phyloP scores from a whole-genome alignment of 30 jellyfish, hydroid and myxozoan genomes.

The Mastigias papua region DNA sequence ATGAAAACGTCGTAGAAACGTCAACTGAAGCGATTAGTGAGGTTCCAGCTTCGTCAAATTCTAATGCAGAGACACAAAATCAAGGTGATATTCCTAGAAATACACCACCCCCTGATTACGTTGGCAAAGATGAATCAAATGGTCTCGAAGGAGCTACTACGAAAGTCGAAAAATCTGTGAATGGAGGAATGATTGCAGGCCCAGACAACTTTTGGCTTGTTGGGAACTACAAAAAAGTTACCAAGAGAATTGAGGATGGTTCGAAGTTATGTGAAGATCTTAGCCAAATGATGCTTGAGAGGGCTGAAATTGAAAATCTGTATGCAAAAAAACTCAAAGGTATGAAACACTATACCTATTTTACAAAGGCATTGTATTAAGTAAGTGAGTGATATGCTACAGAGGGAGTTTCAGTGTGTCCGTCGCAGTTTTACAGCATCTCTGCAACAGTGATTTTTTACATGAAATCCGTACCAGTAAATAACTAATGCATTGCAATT shows the following conservation, averaged over 20 bases:
- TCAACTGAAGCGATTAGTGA: neutral
- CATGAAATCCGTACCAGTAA: no score
- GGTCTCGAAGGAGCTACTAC: neutral
- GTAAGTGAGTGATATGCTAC: no score
- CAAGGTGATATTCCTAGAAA: conserved; percentile 54
- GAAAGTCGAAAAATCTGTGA: neutral
- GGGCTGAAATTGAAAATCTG: conserved; percentile 89
- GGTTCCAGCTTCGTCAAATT: neutral
- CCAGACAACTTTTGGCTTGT: conserved; percentile 77
- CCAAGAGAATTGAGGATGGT: conserved; percentile 86
- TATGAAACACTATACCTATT: no score
- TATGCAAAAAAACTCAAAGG: conserved; percentile 94
- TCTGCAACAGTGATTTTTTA: no score
- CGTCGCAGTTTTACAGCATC: no score
- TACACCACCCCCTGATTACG: conserved; percentile 72
- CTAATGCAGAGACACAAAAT: neutral
- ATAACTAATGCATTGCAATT: no score
- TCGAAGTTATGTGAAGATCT: conserved; percentile 81
- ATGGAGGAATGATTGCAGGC: neutral
- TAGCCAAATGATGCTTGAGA: conserved; percentile 84
- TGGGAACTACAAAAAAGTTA: conserved; percentile 76
- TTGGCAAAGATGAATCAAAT: neutral
- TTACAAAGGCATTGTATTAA: no score
- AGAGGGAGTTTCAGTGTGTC: no score
- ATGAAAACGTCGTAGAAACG: neutral